phyloP scores from a whole-genome alignment of 35 echinoderm and acorn worm genomes.

The Chiridota heheva region DNA sequence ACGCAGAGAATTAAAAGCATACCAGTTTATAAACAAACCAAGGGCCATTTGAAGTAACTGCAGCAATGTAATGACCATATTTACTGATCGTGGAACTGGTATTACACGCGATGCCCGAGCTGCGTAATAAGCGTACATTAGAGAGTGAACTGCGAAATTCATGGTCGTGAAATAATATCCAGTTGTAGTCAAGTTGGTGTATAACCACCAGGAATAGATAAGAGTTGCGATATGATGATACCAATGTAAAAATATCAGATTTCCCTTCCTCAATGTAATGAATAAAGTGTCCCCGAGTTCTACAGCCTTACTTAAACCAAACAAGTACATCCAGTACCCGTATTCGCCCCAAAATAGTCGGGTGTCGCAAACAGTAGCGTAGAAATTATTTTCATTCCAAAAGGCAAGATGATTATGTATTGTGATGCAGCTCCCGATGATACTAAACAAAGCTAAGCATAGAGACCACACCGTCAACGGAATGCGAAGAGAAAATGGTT shows the following conservation, averaged over 20 bases:
- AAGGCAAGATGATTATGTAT: not conserved
- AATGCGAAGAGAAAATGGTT: no score
- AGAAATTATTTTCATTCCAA: slow-evolving; percentile 33
- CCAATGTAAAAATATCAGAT: slow-evolving; percentile 79
- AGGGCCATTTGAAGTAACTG: slow-evolving; percentile 66
- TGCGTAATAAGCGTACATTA: slow-evolving; percentile 82
- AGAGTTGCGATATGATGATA: slow-evolving; percentile 64
- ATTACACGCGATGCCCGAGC: slow-evolving; percentile 42
- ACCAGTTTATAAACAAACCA: slow-evolving; percentile 27
- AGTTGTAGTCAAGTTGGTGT: not conserved
- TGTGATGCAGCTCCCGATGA: slow-evolving; percentile 30
- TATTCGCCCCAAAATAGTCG: slow-evolving; percentile 20
- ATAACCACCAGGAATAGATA: slow-evolving; percentile 38
- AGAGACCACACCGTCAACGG: slow-evolving; percentile 57
- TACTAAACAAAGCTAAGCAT: slow-evolving; percentile 65
- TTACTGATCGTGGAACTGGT: slow-evolving; percentile 29
- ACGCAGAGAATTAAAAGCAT: slow-evolving; percentile 6
- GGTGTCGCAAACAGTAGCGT: slow-evolving; percentile 47
- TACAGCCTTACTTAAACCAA: slow-evolving; percentile 55
- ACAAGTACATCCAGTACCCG: slow-evolving; percentile 56
- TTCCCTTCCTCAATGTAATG: slow-evolving; percentile 73
- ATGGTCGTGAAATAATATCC: slow-evolving; percentile 45
- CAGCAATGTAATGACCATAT: slow-evolving; percentile 46
- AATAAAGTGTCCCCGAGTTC: slow-evolving; percentile 85
- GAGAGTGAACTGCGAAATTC: slow-evolving; percentile 57